These are phyloP conservation scores for Germaria angustata DNA, from an alignment of 2,888 invertebrate genomes.

Conservation along the genomic window DNA sequence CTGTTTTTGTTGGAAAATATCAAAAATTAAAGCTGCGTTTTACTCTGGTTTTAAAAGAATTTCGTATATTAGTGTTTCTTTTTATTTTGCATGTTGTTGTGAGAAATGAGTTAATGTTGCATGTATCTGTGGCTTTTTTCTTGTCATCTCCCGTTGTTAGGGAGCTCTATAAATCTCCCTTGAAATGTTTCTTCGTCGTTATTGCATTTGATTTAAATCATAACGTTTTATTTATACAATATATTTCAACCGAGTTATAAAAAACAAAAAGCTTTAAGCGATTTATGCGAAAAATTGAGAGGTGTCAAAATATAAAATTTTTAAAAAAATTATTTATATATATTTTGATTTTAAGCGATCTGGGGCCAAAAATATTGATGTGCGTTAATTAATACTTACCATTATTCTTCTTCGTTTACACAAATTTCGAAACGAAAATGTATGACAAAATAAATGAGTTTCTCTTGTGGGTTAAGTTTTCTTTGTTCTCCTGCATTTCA, in stretches of 20 bases:
- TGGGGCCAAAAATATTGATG: not conserved
- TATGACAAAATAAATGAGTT: too few relatives aligned
- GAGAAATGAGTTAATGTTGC: slow-evolving; percentile 67
- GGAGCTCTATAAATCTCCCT: slow-evolving; percentile 74
- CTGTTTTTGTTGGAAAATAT: not conserved
- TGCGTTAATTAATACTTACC: not conserved
- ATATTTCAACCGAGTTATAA: slow-evolving; percentile 76
- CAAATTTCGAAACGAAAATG: too few relatives aligned
- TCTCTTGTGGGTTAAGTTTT: too few relatives aligned
- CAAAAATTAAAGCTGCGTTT: slow-evolving; percentile 10
- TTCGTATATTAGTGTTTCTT: slow-evolving; percentile 34
- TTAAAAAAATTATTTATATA: slow-evolving; percentile 20
- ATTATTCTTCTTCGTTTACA: too few relatives aligned
- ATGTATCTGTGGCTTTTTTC: slow-evolving; percentile 72
- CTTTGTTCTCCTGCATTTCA: too few relatives aligned
- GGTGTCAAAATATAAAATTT: slow-evolving; percentile 66
- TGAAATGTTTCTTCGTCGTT: slow-evolving; percentile 59
- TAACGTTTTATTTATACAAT: slow-evolving; percentile 73
- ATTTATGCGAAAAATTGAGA: slow-evolving; percentile 71
- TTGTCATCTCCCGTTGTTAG: slow-evolving; percentile 79
- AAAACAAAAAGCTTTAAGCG: slow-evolving; percentile 68
- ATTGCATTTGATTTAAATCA: slow-evolving; percentile 35
- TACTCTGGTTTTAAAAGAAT: slow-evolving; percentile 27
- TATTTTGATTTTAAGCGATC: not conserved
- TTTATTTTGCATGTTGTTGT: slow-evolving; percentile 15